phyloP scores from a whole-genome alignment of 1,140 invertebrate species.

The Leptinotarsa texana region DNA sequence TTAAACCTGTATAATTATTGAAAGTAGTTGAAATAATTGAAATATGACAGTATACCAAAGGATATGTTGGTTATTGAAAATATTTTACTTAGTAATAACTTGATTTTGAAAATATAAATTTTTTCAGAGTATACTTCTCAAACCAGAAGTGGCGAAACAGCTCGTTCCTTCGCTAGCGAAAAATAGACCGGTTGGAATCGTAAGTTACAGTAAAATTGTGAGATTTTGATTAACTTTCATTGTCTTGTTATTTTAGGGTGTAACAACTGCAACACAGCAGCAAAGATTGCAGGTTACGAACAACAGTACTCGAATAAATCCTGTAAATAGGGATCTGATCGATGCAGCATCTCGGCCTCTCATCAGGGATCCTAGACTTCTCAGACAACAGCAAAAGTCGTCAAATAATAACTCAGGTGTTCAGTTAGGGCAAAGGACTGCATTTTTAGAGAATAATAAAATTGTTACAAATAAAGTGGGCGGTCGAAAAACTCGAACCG shows the following conservation, averaged over 20 bases:
- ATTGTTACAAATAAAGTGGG: conserved; percentile 51
- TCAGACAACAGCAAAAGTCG: conserved; percentile 55
- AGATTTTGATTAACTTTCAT: neutral
- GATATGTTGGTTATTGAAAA: neutral
- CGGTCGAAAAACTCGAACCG: conserved; percentile 49
- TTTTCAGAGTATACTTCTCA: conserved; percentile 51
- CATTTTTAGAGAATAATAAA: conserved; percentile 50
- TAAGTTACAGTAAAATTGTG: conserved; percentile 29
- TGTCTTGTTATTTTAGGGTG: neutral
- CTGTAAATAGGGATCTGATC: conserved; percentile 66
- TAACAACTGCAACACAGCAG: neutral
- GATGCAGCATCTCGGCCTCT: conserved; percentile 52
- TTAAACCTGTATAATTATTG: too few species aligned
- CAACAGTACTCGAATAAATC: conserved; percentile 61
- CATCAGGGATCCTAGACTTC: conserved; percentile 64
- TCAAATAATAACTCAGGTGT: conserved; percentile 34
- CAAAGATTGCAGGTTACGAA: neutral
- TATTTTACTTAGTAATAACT: conserved; percentile 20
- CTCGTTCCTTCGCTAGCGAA: conserved; percentile 39
- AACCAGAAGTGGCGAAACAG: conserved; percentile 54
- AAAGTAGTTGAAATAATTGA: too few species aligned
- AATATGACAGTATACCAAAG: too few species aligned
- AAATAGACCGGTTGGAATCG: conserved; percentile 32
- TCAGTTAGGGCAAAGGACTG: conserved; percentile 45
- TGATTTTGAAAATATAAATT: conserved; percentile 12